Evolutionary conservation across 1,140 invertebrate species (phyloP), one percentile per base, ranked within the genome.

Genomic region (Drosophila willistoni): DNA sequence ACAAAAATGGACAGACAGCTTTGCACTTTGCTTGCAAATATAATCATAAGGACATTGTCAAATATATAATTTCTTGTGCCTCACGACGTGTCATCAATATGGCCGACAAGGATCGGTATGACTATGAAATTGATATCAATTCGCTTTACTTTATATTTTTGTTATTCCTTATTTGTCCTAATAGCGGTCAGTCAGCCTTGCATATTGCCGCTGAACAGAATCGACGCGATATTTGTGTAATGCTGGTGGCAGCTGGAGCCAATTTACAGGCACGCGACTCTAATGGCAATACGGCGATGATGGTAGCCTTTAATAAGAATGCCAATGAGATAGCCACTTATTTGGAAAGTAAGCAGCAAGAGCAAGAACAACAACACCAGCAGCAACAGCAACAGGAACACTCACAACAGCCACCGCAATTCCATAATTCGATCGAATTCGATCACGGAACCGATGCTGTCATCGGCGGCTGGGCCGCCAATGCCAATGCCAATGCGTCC

Each of bases 171-270:
- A 6, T 29, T 29, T 29, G 5, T 7, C 29, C 0, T 7, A 29
- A 64, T 92, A 97, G 97, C 86, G 97, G 97, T 47, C 97, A 98
- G 93, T 98, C 98, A 41, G 97, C 98, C 22, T 93, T 99, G 61
- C 98, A 98, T 91, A 97, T 97, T 92, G 98, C n/a, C n/a, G n/a
- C 97, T 1, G 94, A 95, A 73, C 94, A 96, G 79, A 96, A 96
- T 91, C 94, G 96, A 12, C 94, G 96, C 55, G 96, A 96, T 47
- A 96, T 98, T 75, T 98, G 97, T 93, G 97, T 96, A 75, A 97
- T 98, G 95, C 93, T 99, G 62, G 97, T 98, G 44, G 97, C 97
- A 33, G 97, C 96, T n/a, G 97, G 97, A 5, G 97, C 97, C 10
- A 95, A 95, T 54, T 92, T 98, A n/a, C 94, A 94, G 64, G 92